Percentiles rank a stretch among this genome's conserved stretches.
These are phyloP conservation scores for Amblyopsis rosae DNA, from an alignment of 2,113 vertebrate genomes.

Conservation along the genomic window DNA sequence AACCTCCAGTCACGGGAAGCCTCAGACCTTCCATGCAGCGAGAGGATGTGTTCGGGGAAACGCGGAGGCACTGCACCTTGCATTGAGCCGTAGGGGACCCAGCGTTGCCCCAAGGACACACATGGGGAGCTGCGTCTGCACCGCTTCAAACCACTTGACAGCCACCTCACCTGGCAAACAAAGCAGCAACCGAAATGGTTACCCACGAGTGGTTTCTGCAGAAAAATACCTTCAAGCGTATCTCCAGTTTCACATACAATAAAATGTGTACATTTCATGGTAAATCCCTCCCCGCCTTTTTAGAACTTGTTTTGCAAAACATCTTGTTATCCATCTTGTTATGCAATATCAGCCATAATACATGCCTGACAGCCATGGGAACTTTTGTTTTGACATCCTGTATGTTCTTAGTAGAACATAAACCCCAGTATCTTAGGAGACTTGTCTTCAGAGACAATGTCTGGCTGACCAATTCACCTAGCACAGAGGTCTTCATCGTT, in stretches of 20 bases:
- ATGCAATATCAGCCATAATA: too few species aligned
- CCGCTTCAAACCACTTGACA: constrained; percentile 95
- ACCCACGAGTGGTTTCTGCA: neutral
- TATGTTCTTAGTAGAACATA: too few species aligned
- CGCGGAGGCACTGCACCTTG: constrained; percentile 72
- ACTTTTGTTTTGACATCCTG: too few species aligned
- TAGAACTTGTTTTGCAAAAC: too few species aligned
- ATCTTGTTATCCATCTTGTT: too few species aligned
- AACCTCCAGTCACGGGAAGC: neutral
- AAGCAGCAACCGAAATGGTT: neutral
- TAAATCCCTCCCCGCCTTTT: neutral
- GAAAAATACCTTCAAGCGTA: neutral
- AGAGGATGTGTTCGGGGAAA: neutral
- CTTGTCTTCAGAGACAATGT: too few species aligned
- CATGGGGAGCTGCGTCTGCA: constrained; percentile 94
- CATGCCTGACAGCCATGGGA: too few species aligned
- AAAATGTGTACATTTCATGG: neutral
- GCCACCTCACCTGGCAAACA: constrained; percentile 85
- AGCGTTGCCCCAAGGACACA: constrained; percentile 88
- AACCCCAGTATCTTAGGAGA: too few species aligned
- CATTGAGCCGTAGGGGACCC: constrained; percentile 83
- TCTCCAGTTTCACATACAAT: neutral
- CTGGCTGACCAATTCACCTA: too few species aligned
- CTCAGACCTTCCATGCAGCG: neutral
- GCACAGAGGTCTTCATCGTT: too few species aligned